A percentile compares a stretch with the other conserved stretches of the same genome.
Conservation (phyloP, 2,113 vertebrate genomes). For the Corapipo altera region DNA sequence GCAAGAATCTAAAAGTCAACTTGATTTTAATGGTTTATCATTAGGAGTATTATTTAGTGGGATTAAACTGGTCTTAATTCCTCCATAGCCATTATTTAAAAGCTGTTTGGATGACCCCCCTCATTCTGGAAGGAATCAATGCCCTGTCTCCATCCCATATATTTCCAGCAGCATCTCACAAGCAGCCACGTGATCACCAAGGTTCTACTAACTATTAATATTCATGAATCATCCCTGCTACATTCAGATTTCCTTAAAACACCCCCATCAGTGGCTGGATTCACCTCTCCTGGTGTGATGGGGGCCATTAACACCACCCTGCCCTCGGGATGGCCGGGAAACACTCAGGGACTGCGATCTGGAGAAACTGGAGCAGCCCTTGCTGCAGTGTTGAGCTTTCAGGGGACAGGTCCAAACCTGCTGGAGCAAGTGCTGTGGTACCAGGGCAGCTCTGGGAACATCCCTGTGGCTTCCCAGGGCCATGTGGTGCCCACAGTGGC, state of each 20-base stretch:
- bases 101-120: not conserved
- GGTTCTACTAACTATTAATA: not conserved
- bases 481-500: fast-evolving
- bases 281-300: not conserved
- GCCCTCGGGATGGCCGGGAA: not conserved
- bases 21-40: slow-evolving; percentile 45
- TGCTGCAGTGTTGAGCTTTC: not conserved
- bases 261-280: not conserved
- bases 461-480: not conserved
- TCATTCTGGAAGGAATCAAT: not conserved
- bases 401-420: not conserved
- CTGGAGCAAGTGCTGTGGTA: not conserved
- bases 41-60: slow-evolving; percentile 32
- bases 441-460: not conserved
- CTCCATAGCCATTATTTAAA: not conserved
- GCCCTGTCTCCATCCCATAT: not conserved
- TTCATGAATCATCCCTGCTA: not conserved
- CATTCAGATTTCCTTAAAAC: not conserved
- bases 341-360: fast-evolving
- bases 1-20: slow-evolving; percentile 12
- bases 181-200: not conserved
- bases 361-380: not conserved
- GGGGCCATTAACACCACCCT: not conserved
- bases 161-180: not conserved
- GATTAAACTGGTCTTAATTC: slow-evolving; percentile 49